A percentile compares a stretch with the other conserved stretches of the same genome.
phyloP scores from a whole-genome alignment of 2,797 vertebrate species.

The Cottoperca gobio region DNA sequence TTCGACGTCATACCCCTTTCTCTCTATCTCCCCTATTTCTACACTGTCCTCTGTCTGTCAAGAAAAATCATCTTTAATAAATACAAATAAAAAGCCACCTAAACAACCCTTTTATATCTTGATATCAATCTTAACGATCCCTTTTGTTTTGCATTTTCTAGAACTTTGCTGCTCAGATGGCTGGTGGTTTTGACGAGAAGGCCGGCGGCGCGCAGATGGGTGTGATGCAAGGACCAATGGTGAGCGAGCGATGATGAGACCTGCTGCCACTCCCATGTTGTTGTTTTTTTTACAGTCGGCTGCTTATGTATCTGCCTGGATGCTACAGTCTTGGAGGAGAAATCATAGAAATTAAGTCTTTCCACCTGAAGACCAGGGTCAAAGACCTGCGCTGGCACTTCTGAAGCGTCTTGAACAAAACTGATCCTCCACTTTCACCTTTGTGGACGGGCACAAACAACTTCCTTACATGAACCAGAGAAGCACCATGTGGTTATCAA shows the following conservation, averaged over 20 bases:
- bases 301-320: conserved; percentile 17
- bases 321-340: neutral
- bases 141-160: conserved; percentile 66
- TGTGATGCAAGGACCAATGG: conserved; percentile 96
- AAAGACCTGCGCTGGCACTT: conserved; percentile 7
- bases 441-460: conserved; percentile 5
- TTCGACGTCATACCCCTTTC: no score
- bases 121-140: neutral
- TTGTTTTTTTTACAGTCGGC: neutral
- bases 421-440: neutral
- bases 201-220: conserved; percentile 92
- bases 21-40: no score
- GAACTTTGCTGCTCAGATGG: conserved; percentile 97
- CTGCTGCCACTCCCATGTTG: conserved; percentile 19
- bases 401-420: neutral
- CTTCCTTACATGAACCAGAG: neutral
- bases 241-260: conserved; percentile 63
- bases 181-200: conserved; percentile 94
- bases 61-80: no score
- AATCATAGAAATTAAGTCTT: neutral
- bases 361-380: neutral
- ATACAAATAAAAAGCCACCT: neutral
- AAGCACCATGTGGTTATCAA: conserved; percentile 13
- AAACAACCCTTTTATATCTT: neutral
- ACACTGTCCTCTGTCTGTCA: no score